Percentiles rank a stretch among this genome's conserved stretches.
Conservation (phyloP, 1,140 invertebrate species). For the Bombus balteatus region DNA sequence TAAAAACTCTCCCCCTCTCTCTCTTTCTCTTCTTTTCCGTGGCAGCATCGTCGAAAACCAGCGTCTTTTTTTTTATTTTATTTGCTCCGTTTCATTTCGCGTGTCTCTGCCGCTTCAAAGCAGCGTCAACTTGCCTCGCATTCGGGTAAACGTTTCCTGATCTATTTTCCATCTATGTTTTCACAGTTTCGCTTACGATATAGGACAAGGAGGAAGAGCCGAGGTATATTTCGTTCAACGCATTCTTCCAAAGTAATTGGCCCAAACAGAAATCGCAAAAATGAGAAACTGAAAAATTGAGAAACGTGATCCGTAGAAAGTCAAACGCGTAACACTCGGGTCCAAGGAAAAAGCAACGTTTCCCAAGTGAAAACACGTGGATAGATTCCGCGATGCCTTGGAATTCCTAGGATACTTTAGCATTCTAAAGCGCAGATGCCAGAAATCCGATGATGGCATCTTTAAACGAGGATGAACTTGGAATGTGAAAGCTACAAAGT, state of each 20-base stretch:
- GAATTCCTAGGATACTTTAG: not conserved
- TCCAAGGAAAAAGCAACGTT: not conserved
- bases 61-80: not conserved
- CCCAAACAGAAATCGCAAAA: accelerated
- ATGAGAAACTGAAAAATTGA: too few relatives aligned
- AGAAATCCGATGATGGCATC: not conserved
- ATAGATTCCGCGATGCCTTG: too few relatives aligned
- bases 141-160: too few relatives aligned
- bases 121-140: too few relatives aligned
- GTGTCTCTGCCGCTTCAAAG: not conserved
- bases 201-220: too few relatives aligned
- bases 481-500: not conserved
- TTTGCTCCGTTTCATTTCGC: not conserved
- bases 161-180: too few relatives aligned
- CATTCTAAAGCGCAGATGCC: not conserved
- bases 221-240: too few relatives aligned
- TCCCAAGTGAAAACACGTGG: not conserved
- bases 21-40: not conserved
- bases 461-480: not conserved
- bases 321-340: not conserved
- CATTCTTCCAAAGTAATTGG: too few relatives aligned
- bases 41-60: slow-evolving; percentile 26
- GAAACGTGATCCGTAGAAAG: not conserved
- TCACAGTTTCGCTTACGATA: too few relatives aligned
- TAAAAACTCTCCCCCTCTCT: slow-evolving; percentile 60